Conservation (phyloP, 2,113 vertebrate genomes). For the Telmatochromis sp. region DNA sequence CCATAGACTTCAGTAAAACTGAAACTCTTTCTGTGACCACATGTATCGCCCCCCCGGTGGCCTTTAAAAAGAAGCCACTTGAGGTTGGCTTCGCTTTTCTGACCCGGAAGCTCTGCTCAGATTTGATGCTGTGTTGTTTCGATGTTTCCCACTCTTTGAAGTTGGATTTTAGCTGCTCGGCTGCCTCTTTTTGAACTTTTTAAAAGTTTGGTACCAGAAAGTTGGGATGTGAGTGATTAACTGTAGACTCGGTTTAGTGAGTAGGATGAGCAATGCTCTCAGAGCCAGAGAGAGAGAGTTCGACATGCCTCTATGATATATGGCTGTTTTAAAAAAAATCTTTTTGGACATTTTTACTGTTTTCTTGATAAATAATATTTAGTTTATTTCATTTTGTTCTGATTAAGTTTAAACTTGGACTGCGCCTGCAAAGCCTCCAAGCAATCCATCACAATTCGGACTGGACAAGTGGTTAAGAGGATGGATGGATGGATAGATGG, state of each 20-base stretch:
- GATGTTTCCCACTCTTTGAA: not conserved
- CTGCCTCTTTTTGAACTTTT: not conserved
- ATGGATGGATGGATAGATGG: rapidly evolving
- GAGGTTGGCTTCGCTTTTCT: not conserved
- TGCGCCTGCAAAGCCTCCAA: not conserved
- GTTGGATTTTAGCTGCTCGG: not conserved
- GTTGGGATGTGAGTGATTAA: not conserved
- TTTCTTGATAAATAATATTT: not conserved
- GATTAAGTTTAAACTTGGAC: not conserved
- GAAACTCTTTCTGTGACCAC: not conserved
- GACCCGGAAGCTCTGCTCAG: rapidly evolving
- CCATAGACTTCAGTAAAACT: not conserved
- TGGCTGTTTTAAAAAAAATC: rapidly evolving
- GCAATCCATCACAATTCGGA: not conserved
- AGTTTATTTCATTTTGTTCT: not conserved
- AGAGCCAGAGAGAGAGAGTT: not conserved
- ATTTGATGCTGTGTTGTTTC: rapidly evolving
- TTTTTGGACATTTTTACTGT: not conserved
- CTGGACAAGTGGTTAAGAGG: not conserved
- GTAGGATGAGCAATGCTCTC: not conserved
- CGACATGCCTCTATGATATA: not conserved
- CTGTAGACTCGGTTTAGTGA: not conserved
- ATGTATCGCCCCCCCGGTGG: not conserved
- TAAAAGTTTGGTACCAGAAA: not conserved
- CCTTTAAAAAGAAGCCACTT: not conserved